These are phyloP conservation scores for Botia kubotai DNA, from an alignment of 2,797 vertebrate genomes.

Conservation along the genomic window DNA sequence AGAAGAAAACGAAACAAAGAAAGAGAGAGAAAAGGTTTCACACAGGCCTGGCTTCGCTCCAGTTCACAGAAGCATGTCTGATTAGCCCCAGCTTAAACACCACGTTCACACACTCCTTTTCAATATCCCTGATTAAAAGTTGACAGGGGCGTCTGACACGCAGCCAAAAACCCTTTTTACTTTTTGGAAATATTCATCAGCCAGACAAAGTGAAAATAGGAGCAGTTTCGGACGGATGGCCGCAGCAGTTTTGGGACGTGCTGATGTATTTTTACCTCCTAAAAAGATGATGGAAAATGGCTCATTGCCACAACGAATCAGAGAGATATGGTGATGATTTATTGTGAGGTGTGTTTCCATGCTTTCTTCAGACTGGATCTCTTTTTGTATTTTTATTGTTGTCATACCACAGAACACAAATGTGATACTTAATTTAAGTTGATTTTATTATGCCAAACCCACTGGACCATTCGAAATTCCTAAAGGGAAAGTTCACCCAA, in stretches of 20 bases:
- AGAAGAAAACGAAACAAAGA: conserved; percentile 55
- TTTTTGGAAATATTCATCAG: conserved; percentile 76
- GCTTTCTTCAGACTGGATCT: neutral
- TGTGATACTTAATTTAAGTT: neutral
- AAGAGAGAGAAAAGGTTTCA: conserved; percentile 41
- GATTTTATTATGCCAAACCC: neutral
- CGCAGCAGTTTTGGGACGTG: conserved; percentile 22
- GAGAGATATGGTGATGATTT: neutral
- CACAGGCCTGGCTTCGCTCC: conserved; percentile 69
- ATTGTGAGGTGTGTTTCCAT: neutral
- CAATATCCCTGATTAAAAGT: conserved; percentile 81
- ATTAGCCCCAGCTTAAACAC: conserved; percentile 79
- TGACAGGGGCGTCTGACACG: conserved; percentile 65
- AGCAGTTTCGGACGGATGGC: conserved; percentile 36
- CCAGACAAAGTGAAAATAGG: conserved; percentile 67
- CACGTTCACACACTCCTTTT: conserved; percentile 70
- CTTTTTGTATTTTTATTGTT: neutral
- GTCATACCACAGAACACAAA: neutral
- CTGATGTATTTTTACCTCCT: neutral
- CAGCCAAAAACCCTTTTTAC: conserved; percentile 76
- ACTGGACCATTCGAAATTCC: neutral
- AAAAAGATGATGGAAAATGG: conserved; percentile 10
- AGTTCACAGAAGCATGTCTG: conserved; percentile 75
- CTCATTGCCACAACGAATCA: neutral
- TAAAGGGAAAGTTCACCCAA: neutral